These are phyloP conservation scores for Ptychochromis oligacanthus DNA, from an alignment of 2,113 vertebrate genomes.

Conservation along the genomic window DNA sequence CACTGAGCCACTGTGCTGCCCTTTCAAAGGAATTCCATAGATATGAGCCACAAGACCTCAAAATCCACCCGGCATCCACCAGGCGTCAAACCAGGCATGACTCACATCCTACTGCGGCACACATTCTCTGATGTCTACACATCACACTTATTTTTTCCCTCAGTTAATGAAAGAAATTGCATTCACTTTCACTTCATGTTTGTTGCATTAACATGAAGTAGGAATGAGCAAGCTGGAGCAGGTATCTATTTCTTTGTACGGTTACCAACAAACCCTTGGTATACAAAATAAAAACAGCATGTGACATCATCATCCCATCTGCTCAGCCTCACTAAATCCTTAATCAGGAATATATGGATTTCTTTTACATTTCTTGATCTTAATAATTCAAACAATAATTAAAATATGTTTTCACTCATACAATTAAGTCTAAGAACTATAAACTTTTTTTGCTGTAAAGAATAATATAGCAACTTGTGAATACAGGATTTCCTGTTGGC, in stretches of 20 bases:
- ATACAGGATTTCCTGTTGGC: too few species aligned
- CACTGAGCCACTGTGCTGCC: not conserved
- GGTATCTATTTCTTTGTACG: not conserved
- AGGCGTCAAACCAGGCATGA: conserved; percentile 32
- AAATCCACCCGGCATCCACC: not conserved
- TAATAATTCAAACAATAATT: not conserved
- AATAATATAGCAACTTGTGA: too few species aligned
- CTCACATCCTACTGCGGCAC: conserved; percentile 33
- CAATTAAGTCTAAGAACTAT: not conserved
- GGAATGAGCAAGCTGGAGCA: not conserved
- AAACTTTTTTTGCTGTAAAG: not conserved
- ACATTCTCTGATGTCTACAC: not conserved
- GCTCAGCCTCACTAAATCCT: not conserved
- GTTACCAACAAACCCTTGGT: conserved; percentile 23
- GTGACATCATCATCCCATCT: not conserved
- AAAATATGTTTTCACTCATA: not conserved
- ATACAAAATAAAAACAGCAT: not conserved
- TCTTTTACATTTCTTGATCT: not conserved
- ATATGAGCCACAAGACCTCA: conserved; percentile 17
- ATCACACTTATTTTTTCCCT: conserved; percentile 17
- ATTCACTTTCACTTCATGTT: conserved; percentile 12
- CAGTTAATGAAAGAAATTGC: conserved; percentile 33
- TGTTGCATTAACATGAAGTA: not conserved
- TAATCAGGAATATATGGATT: not conserved
- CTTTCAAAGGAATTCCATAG: conserved; percentile 12